A percentile compares a stretch with the other conserved stretches of the same genome.
Conservation (phyloP, 1,140 invertebrate genomes). For the Zaprionus camerounensis region DNA sequence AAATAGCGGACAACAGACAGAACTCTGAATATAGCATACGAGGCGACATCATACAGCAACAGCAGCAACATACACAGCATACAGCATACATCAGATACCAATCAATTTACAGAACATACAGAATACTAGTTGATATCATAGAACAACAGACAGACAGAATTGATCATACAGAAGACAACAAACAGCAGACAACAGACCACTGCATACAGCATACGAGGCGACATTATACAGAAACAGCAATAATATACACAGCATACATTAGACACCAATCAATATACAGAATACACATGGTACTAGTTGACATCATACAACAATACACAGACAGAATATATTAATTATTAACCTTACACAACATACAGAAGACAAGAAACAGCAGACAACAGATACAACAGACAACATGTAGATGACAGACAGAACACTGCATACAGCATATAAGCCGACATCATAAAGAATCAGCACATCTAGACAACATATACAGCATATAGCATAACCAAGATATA, state of each 20-base stretch:
- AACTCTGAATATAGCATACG: too few relatives aligned
- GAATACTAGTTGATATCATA: neutral
- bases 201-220: too few relatives aligned
- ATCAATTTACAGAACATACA: too few relatives aligned
- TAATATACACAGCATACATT: neutral
- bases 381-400: neutral
- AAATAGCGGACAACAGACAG: neutral
- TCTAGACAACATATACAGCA: neutral
- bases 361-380: too few relatives aligned
- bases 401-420: neutral
- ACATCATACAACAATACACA: too few relatives aligned
- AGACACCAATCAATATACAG: too few relatives aligned
- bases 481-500: too few relatives aligned
- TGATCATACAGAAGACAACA: too few relatives aligned
- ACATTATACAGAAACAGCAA: neutral
- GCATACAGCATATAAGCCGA: neutral
- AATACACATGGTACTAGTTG: too few relatives aligned
- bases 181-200: neutral
- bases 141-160: too few relatives aligned
- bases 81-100: neutral
- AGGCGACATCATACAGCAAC: neutral
- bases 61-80: neutral
- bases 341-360: too few relatives aligned
- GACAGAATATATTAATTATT: too few relatives aligned
- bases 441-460: neutral